These are phyloP conservation scores for Therioaphis trifolii DNA, from an alignment of 2,888 invertebrate species.

Conservation along the genomic window DNA sequence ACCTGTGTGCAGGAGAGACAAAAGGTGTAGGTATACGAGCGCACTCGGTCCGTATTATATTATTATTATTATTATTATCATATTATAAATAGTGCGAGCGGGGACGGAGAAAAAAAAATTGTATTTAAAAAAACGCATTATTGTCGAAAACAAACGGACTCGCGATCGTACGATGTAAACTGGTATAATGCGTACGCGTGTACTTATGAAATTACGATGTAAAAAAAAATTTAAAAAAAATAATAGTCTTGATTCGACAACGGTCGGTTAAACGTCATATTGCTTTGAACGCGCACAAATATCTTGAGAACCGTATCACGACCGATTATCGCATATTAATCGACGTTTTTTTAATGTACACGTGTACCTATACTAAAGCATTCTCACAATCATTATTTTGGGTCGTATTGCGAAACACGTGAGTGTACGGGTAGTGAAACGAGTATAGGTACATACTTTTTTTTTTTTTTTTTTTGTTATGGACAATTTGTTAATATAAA, in stretches of 20 bases:
- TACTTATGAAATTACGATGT: not conserved
- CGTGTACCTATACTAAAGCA: too few species aligned
- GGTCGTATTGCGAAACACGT: too few species aligned
- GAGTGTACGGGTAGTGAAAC: too few species aligned
- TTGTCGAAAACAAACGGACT: not conserved
- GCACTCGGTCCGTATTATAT: not conserved
- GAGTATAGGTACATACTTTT: too few species aligned
- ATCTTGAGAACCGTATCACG: not conserved
- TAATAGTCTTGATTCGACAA: not conserved
- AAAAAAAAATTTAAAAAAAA: slow-evolving; percentile 14
- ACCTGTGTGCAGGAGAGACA: slow-evolving; percentile 14
- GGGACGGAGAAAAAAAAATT: not conserved
- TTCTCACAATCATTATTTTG: too few species aligned
- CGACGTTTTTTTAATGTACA: too few species aligned
- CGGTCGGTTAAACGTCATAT: not conserved
- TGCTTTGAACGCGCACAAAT: not conserved
- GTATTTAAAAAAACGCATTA: slow-evolving; percentile 44
- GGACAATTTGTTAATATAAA: too few species aligned
- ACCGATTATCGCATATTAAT: too few species aligned
- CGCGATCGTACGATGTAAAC: not conserved
- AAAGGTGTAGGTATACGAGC: not conserved
- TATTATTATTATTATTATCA: slow-evolving; percentile 30
- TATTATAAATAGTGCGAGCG: slow-evolving; percentile 20
- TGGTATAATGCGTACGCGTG: not conserved
- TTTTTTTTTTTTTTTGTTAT: too few species aligned